Evolutionary conservation across 2,888 invertebrate genomes (phyloP), one percentile per base, ranked within the genome.

Genomic region (Hydraecia micacea): DNA sequence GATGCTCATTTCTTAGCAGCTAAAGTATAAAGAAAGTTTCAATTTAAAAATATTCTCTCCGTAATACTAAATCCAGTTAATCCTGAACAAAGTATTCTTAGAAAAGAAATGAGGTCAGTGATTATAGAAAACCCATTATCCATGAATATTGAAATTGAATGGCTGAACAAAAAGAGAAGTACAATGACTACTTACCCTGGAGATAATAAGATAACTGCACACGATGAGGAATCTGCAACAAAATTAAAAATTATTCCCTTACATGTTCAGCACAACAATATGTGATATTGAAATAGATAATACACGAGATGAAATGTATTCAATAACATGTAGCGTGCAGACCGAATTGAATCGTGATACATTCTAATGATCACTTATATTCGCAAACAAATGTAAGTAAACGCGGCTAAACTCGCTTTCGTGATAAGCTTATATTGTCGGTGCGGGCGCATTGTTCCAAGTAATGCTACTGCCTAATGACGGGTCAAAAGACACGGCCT

Each of bases 401-500:
- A 92, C 89, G 91, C 85, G 90, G 88, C 87, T 90, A 90, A 93
- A 92, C 90, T 89, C 88, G 89, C 88, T 82, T 90, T 92, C 93
- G 93, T 92, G 92, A 93, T 88, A 85, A 79, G 81, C 83, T 84
- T 80, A 86, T 87, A 90, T 87, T 90, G 86, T 75, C 74, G 80
- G 80, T 77, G 79, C 80, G 82, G 86, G 79, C 77, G 87, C 87
- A 93, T 93, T 91, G 91, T 92, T 91, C 88, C 88, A 75, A 81
- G 83, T 77, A 86, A 90, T 83, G 90, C 90, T 90, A 85, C 90
- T 79, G 69, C 80, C 86, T 90, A 92, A 95, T 93, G 91, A 87
- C 88, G 88, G 95, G 95, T 96, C 96, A 96, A 94, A 94, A 95
- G 94, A 95, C 94, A 95, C 95, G 94, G 94, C 91, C 80, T 87